phyloP scores from a whole-genome alignment of 92 coral and sea anemone genomes.

The Muricea muricata region DNA sequence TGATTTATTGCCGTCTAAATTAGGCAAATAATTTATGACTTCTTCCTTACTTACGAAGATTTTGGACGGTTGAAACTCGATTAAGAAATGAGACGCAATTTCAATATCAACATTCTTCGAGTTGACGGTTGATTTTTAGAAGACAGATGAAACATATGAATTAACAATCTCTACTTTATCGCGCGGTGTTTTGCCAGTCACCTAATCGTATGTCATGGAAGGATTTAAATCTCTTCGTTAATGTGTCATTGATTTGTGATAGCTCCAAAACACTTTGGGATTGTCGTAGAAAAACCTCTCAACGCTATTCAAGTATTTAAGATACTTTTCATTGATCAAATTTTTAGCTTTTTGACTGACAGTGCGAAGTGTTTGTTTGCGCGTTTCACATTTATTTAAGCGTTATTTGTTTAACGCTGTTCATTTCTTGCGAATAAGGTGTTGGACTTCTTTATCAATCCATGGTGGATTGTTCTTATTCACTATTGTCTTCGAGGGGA shows the following conservation, averaged over 20 bases:
- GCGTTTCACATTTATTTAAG: constrained; percentile 49
- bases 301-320: constrained; percentile 51
- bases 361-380: constrained; percentile 54
- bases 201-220: constrained; percentile 1
- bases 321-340: constrained; percentile 46
- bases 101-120: neutral
- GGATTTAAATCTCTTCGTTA: neutral
- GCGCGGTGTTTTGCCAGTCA: constrained; percentile 11
- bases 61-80: neutral
- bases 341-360: constrained; percentile 39
- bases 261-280: constrained; percentile 70
- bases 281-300: constrained; percentile 65
- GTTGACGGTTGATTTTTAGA: neutral
- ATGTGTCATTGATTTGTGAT: constrained; percentile 62
- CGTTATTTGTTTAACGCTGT: constrained; percentile 53
- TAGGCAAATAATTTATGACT: neutral
- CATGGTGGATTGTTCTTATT: constrained; percentile 72
- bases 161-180: constrained; percentile 30
- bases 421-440: constrained; percentile 62
- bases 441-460: constrained; percentile 67
- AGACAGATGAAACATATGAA: neutral
- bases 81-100: no score
- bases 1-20: constrained; percentile 53
- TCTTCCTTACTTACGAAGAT: neutral
- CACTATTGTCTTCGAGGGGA: constrained; percentile 47